Base-by-base conservation (phyloP, 2,888 invertebrate species). In the Herminia tarsipennalis region DNA sequence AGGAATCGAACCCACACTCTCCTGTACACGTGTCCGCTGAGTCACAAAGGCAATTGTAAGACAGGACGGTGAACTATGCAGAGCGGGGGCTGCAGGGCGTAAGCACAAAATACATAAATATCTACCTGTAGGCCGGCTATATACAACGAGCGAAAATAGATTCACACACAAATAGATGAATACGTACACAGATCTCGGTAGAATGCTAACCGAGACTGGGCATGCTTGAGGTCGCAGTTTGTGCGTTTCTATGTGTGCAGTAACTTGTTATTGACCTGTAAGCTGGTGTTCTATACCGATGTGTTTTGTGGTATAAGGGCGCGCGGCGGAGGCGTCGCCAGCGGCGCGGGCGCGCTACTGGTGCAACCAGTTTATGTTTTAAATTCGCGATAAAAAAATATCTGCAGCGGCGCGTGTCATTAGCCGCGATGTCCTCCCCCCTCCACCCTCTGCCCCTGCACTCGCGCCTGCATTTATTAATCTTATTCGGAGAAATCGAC, bases 401-500 rank as follows among this genome's bases (percentile, higher is more conserved):
- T 84, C 77, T 85, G 86, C 86, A 81, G 74, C 83, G 73, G 73
- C 80, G 84, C 83, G 88, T 88, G 88, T 88, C 89, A 88, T 88
- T 88, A 88, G 86, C 87, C 87, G 82, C 70, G 66, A 65, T 68
- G 58, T 57, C 60, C 66, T 47, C 55, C 54, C 55, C 70, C 62
- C 69, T 59, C 42, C 56, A 51, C 64, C 65, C 10, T 18, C 55
- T 51, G 44, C 52, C 52, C 66, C 59, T 58, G 62, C 55, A 68
- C 54, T 72, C 70, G 70, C 78, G 76, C 77, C 73, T 86, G 86
- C 85, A 86, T 88, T 88, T 87, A 88, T 88, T 88, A 86, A 87
- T 87, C 83, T 84, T 84, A 84, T 88, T 88, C 88, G 84, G 82
- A 83, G 88, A 88, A 88, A 86, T 86, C 88, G 82, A 80, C 85